Conservation (phyloP, 2,888 invertebrate genomes). For the Xestia rhomboidea region DNA sequence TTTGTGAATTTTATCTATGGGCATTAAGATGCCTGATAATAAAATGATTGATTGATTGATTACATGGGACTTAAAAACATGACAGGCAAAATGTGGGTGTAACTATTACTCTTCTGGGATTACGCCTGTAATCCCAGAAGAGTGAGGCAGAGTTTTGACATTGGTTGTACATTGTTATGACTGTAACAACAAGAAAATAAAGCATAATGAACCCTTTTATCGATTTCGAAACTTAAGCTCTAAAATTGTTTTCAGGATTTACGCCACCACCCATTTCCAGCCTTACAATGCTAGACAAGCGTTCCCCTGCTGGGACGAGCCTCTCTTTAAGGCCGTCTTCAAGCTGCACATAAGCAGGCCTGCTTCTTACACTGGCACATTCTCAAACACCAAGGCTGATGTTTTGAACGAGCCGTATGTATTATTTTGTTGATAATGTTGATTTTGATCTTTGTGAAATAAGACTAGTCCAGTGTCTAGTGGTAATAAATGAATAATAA, state of each 20-base stretch:
- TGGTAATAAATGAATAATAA: no score
- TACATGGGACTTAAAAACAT: no score
- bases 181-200: not conserved
- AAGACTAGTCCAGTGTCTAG: no score
- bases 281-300: slow-evolving; percentile 94
- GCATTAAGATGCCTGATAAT: no score
- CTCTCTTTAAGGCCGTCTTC: slow-evolving; percentile 94
- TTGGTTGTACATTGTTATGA: no score
- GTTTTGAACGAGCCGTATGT: slow-evolving; percentile 73
- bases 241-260: slow-evolving; percentile 77
- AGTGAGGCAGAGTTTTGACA: no score
- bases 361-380: slow-evolving; percentile 82
- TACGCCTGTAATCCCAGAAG: no score
- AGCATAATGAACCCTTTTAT: not conserved
- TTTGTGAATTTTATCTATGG: no score
- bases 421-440: not conserved
- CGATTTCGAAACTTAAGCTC: not conserved
- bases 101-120: no score
- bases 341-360: slow-evolving; percentile 92
- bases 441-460: not conserved
- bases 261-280: slow-evolving; percentile 94
- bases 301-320: slow-evolving; percentile 97
- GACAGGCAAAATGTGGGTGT: no score
- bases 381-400: slow-evolving; percentile 91
- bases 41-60: no score